Percentiles rank a stretch among this genome's conserved stretches.
These are phyloP conservation scores for Adelphocoris suturalis DNA, from an alignment of 2,888 invertebrate species.

Conservation along the genomic window DNA sequence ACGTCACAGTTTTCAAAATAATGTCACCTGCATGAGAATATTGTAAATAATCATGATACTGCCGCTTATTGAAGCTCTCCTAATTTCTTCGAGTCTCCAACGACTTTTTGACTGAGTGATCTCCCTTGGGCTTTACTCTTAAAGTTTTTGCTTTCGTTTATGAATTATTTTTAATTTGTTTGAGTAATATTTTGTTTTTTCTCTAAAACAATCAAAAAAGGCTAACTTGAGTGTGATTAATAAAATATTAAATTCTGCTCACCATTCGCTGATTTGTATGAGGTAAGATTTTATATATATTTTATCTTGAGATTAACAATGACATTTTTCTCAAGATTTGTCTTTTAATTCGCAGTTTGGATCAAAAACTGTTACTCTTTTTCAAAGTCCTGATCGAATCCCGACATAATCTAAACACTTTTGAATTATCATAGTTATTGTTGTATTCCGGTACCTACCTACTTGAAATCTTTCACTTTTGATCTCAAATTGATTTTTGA, in stretches of 20 bases:
- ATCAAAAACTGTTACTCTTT: neutral
- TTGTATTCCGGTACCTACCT: too few species aligned
- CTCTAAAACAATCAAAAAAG: neutral
- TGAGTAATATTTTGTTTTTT: neutral
- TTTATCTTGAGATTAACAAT: too few species aligned
- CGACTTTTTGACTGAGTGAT: conserved; percentile 46
- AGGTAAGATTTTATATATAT: too few species aligned
- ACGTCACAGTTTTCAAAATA: neutral
- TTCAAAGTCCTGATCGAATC: neutral
- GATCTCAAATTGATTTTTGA: too few species aligned
- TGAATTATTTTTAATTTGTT: neutral
- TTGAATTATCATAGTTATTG: neutral
- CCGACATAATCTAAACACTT: neutral
- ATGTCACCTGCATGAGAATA: neutral
- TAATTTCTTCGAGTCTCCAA: neutral
- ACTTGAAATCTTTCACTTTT: too few species aligned
- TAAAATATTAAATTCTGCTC: neutral
- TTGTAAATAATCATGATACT: neutral
- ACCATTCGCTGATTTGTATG: neutral
- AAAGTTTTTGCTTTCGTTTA: conserved; percentile 12
- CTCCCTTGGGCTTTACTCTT: conserved; percentile 49
- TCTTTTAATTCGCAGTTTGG: neutral
- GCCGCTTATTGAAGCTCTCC: conserved; percentile 48
- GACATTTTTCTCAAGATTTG: too few species aligned
- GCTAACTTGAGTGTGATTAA: neutral